phyloP scores from a whole-genome alignment of 2,797 vertebrate genomes.

The Silurus aristotelis region DNA sequence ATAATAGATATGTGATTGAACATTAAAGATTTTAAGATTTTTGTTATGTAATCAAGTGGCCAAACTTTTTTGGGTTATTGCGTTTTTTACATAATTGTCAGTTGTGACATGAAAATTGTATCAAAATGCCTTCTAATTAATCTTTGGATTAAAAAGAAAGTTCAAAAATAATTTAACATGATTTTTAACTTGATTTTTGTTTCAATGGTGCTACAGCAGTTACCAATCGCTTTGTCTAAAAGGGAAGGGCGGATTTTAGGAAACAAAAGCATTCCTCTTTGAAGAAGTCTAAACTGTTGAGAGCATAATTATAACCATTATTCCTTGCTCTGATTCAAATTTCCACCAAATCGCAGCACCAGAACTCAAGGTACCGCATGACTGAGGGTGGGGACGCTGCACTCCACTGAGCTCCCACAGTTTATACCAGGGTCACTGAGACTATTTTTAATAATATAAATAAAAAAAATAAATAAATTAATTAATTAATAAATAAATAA shows the following conservation, averaged over 20 bases:
- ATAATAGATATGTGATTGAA: background rate
- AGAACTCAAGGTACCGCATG: background rate
- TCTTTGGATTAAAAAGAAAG: too few relatives aligned
- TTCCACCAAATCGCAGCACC: conserved; percentile 18
- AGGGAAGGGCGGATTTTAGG: background rate
- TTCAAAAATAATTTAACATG: background rate
- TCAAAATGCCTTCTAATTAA: background rate
- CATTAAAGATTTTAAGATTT: background rate
- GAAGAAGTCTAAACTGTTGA: conserved; percentile 5
- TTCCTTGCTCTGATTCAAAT: background rate
- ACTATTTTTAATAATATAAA: background rate
- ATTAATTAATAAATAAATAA: background rate
- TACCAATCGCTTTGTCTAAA: conserved; percentile 3
- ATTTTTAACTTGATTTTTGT: background rate
- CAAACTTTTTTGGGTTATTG: background rate
- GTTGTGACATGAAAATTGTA: background rate
- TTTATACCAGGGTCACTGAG: conserved; percentile 5
- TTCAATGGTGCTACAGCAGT: background rate
- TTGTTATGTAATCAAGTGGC: background rate
- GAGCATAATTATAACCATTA: conserved; percentile 22
- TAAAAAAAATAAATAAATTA: background rate
- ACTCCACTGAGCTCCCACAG: background rate
- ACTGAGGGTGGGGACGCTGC: background rate
- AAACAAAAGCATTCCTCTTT: background rate
- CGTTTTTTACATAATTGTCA: background rate